Percentiles rank a stretch among this genome's conserved stretches.
phyloP scores from a whole-genome alignment of 2,888 invertebrate species.

The Agrotis clavis region DNA sequence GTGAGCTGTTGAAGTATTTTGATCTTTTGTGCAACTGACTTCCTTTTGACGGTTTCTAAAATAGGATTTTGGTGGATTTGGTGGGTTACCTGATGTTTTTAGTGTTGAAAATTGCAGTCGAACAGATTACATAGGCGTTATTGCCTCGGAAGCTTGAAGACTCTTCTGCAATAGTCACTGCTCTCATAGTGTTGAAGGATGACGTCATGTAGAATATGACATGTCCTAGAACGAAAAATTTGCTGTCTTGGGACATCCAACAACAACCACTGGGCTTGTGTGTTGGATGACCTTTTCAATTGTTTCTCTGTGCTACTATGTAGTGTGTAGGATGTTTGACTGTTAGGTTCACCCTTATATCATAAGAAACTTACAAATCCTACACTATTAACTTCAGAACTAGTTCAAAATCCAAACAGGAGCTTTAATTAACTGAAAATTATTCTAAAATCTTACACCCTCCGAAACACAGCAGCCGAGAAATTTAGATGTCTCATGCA shows the following conservation, averaged over 20 bases:
- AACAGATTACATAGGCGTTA: neutral
- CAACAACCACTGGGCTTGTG: too few species aligned
- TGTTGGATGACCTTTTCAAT: neutral
- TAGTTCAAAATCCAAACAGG: neutral
- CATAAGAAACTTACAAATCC: neutral
- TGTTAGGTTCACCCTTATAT: neutral
- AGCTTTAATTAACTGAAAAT: slow-evolving; percentile 18
- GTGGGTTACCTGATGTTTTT: slow-evolving; percentile 7
- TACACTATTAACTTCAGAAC: neutral
- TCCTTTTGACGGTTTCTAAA: slow-evolving; percentile 17
- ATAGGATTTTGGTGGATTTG: neutral
- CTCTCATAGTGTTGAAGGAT: neutral
- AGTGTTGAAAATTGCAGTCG: neutral
- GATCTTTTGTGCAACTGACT: slow-evolving; percentile 36
- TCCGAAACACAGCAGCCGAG: slow-evolving; percentile 74
- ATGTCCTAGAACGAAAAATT: neutral
- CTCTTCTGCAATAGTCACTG: neutral
- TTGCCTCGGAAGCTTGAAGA: neutral
- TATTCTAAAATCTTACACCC: slow-evolving; percentile 64
- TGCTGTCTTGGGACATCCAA: neutral
- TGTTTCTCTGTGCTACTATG: neutral
- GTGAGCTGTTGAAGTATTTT: neutral
- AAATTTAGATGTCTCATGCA: slow-evolving; percentile 81
- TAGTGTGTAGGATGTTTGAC: neutral
- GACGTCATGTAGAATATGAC: neutral